Base-by-base conservation (phyloP, 2,888 invertebrate genomes). In the Eilema caniola region DNA sequence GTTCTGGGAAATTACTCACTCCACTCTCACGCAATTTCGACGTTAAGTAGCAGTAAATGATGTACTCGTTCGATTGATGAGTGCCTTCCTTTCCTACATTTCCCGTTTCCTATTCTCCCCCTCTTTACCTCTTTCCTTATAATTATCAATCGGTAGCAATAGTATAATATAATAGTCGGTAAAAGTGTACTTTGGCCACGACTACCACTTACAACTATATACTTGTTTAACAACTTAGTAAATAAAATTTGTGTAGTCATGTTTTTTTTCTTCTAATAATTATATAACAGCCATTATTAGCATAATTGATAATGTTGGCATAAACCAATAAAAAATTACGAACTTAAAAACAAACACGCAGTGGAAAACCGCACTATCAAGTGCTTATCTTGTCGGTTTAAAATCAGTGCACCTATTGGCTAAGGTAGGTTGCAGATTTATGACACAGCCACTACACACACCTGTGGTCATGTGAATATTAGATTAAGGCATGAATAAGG, bases 391-490 rank as follows among this genome's bases (percentile, higher is more conserved):
- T 67, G 66, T 69, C 66, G 57, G 23, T 57, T 62, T 69, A 14
- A 66, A 72, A 72, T 72, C 57, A 66, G 59, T 62, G 57, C 69
- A 66, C 57, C 62, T 25, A 57, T 64, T 68, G 62, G n/a, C 62
- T 63, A 63, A 76, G 79, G 78, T 73, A 78, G 75, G 74, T 61
- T 61, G 67, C 66, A 79, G 79, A 78, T 79, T 80, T 77, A 79
- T 76, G 60, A 64, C 71, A 82, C 79, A 82, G 81, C 77, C 83
- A 75, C 75, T 66, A 69, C 72, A 69, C 67, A 77, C 74, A 63
- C 69, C 75, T 75, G 70, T 70, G 62, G 41, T 63, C 66, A 67
- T 41, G 67, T 71, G 70, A 66, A 59, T 69, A 56, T 66, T 69
- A 69, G 16, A 72, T 72, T 66, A 33, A 65, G 62, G 23, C 24